Evolutionary conservation across 2,797 vertebrate genomes (phyloP).

Genomic region (Melanotaenia pygmaea): DNA sequence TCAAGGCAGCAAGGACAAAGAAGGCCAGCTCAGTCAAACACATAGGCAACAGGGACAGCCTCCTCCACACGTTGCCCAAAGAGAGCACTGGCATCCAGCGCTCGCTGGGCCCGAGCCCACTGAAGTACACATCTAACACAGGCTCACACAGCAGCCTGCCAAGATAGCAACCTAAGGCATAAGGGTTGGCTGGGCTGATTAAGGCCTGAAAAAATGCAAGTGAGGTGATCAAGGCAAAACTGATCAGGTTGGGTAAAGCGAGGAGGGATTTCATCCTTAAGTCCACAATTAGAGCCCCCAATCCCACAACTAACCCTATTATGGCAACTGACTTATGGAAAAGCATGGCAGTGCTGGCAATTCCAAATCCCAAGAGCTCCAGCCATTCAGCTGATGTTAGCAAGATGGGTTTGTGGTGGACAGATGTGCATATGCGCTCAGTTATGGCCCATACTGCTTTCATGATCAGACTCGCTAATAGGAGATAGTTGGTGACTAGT

Average conservation of each 20-base stretch:
- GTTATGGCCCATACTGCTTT: slow-evolving; percentile 88
- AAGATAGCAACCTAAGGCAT: slow-evolving; percentile 93
- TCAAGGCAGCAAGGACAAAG: slow-evolving; percentile 74
- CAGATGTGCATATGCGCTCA: slow-evolving; percentile 89
- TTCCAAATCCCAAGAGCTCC: slow-evolving; percentile 94
- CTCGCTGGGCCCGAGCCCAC: slow-evolving; percentile 90
- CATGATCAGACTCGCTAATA: slow-evolving; percentile 88
- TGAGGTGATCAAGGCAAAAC: slow-evolving; percentile 87
- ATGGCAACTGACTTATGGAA: slow-evolving; percentile 88
- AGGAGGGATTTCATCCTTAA: slow-evolving; percentile 96
- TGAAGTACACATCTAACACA: slow-evolving; percentile 95
- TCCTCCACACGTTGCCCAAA: slow-evolving; percentile 88
- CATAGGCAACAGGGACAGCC: slow-evolving; percentile 90
- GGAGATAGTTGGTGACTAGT: slow-evolving; percentile 91
- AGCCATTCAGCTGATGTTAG: slow-evolving; percentile 90
- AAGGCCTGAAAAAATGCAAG: slow-evolving; percentile 91
- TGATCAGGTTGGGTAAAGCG: slow-evolving; percentile 89
- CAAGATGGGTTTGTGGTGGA: slow-evolving; percentile 86
- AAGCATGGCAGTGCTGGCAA: slow-evolving; percentile 93
- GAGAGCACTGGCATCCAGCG: slow-evolving; percentile 94
- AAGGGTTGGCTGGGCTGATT: slow-evolving; percentile 87
- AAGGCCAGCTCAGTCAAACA: slow-evolving; percentile 84
- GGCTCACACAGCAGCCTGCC: slow-evolving; percentile 93
- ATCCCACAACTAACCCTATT: slow-evolving; percentile 87
- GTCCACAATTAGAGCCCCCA: slow-evolving; percentile 91